These are phyloP conservation scores for Gymnothorax javanicus DNA, from an alignment of 2,797 vertebrate species.

Conservation along the genomic window DNA sequence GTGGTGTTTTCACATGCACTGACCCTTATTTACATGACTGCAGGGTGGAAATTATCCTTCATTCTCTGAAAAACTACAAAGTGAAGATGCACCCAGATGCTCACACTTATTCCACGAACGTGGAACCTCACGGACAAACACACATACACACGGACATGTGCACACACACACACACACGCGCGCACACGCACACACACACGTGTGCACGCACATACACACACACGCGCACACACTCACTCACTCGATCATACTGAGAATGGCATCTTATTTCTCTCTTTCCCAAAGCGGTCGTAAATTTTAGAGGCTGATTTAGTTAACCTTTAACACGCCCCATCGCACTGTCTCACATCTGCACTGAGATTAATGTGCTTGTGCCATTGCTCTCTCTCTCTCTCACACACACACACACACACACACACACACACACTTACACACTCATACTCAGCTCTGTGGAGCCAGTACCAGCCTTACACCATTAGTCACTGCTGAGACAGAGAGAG, in stretches of 20 bases:
- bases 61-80: background rate
- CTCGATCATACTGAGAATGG: background rate
- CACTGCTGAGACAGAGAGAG: background rate
- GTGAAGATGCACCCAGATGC: background rate
- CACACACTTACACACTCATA: background rate
- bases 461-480: background rate
- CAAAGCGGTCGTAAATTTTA: constrained; percentile 4
- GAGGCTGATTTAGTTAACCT: constrained; percentile 8
- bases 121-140: background rate
- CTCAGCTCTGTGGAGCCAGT: background rate
- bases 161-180: background rate
- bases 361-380: background rate
- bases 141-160: too few species aligned
- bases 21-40: too few species aligned
- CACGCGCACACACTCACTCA: background rate
- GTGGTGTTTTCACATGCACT: background rate
- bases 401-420: constrained; percentile 6
- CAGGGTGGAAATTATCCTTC: background rate
- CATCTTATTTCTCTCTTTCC: background rate
- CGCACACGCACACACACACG: background rate
- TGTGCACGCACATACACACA: background rate
- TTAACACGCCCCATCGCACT: constrained; percentile 6
- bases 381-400: background rate
- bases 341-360: constrained; percentile 3
- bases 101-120: too few species aligned